Evolutionary conservation across 1,140 invertebrate genomes (phyloP).

Genomic region (Scaptomyza graminum): DNA sequence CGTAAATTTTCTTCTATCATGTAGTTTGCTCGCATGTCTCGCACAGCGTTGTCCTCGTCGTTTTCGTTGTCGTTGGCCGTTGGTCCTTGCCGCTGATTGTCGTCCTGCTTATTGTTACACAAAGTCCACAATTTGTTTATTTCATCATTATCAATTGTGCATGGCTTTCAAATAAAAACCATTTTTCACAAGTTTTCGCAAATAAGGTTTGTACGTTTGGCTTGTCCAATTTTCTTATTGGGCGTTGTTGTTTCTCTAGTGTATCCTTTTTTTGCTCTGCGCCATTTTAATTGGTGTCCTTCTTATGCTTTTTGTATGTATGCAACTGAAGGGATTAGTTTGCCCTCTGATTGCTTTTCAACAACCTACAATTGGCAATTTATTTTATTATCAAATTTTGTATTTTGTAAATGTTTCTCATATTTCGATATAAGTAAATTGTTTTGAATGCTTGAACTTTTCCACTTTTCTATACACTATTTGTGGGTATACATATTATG

Average conservation of each 20-base stretch:
- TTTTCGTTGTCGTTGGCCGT: slow-evolving; percentile 37
- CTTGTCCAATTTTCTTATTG: slow-evolving; percentile 38
- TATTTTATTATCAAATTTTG: background rate
- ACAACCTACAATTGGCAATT: background rate
- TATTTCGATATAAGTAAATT: too few species aligned
- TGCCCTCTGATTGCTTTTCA: background rate
- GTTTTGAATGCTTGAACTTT: too few species aligned
- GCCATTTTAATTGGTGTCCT: slow-evolving; percentile 41
- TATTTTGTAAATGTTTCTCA: background rate
- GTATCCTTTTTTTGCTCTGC: slow-evolving; percentile 34
- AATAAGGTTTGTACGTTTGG: slow-evolving; percentile 36
- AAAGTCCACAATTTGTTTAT: slow-evolving; percentile 53
- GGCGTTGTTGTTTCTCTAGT: slow-evolving; percentile 16
- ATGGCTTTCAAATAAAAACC: slow-evolving; percentile 12
- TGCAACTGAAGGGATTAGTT: slow-evolving; percentile 15
- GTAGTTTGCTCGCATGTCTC: slow-evolving; percentile 74
- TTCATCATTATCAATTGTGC: slow-evolving; percentile 17
- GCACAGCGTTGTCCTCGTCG: slow-evolving; percentile 56
- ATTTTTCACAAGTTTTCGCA: slow-evolving; percentile 6
- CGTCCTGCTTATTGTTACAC: slow-evolving; percentile 37
- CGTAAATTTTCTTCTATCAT: slow-evolving; percentile 69
- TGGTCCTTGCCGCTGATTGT: slow-evolving; percentile 38
- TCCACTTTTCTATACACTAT: background rate
- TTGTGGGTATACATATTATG: slow-evolving; percentile 10
- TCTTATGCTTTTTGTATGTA: slow-evolving; percentile 27